A percentile compares a stretch with the other conserved stretches of the same genome.
phyloP scores from a whole-genome alignment of 2,113 vertebrate genomes.

The Nibea coibor region DNA sequence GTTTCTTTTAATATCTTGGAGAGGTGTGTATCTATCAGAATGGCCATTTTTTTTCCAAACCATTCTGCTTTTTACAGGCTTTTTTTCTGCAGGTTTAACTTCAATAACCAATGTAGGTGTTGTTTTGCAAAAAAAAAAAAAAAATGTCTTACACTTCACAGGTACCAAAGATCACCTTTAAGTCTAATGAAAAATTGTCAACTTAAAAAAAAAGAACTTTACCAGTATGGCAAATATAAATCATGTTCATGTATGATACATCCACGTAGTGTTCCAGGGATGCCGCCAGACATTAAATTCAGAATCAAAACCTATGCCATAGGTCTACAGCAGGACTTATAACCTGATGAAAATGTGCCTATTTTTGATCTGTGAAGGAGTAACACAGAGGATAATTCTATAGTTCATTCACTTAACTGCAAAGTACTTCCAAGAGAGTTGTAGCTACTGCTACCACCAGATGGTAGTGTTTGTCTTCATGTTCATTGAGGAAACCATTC shows the following conservation, averaged over 20 bases:
- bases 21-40: too few relatives aligned
- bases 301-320: neutral
- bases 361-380: neutral
- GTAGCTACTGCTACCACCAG: slow-evolving; percentile 14
- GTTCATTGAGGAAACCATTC: neutral
- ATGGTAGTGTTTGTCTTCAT: slow-evolving; percentile 4
- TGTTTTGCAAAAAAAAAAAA: too few relatives aligned
- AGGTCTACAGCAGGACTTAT: neutral
- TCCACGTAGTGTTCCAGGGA: neutral
- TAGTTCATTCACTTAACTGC: neutral
- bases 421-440: neutral
- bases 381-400: too few relatives aligned
- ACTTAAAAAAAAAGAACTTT: neutral
- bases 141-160: too few relatives aligned
- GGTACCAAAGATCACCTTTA: too few relatives aligned
- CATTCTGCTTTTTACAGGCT: too few relatives aligned
- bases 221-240: neutral
- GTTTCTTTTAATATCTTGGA: neutral
- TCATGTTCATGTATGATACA: neutral
- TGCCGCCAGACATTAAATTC: neutral
- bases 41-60: too few relatives aligned
- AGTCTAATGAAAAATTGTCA: neutral
- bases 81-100: too few relatives aligned
- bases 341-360: neutral
- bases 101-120: too few relatives aligned